Evolutionary conservation across 2,888 invertebrate species (phyloP).

Genomic region (Dendrolimus pini): DNA sequence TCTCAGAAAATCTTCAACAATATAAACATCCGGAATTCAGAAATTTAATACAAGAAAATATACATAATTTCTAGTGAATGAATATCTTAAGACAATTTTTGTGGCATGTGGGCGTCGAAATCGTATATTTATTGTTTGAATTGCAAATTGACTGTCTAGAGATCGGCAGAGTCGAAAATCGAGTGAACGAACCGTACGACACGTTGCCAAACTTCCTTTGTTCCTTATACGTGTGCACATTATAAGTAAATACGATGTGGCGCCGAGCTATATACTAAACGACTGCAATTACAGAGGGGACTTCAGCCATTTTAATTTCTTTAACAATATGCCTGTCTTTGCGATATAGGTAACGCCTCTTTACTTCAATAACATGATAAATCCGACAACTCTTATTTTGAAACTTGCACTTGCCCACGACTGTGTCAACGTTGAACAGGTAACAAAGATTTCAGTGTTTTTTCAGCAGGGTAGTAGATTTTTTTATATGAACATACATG

Average conservation of each 20-base stretch:
- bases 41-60: background rate
- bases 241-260: constrained; percentile 24
- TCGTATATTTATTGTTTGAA: constrained; percentile 33
- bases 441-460: too few relatives aligned
- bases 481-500: too few relatives aligned
- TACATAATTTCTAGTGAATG: background rate
- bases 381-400: too few relatives aligned
- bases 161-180: constrained; percentile 42
- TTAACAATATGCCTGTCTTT: too few relatives aligned
- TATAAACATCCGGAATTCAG: background rate
- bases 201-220: constrained; percentile 68
- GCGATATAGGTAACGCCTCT: too few relatives aligned
- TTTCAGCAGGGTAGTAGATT: too few relatives aligned
- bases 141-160: constrained; percentile 56
- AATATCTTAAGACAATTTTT: constrained; percentile 11
- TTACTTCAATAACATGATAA: too few relatives aligned
- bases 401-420: too few relatives aligned
- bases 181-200: constrained; percentile 46
- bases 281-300: constrained; percentile 20
- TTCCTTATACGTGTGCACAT: constrained; percentile 41
- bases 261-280: constrained; percentile 26
- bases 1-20: too few relatives aligned
- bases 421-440: too few relatives aligned
- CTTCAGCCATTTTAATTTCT: constrained; percentile 1
- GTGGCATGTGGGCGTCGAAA: constrained; percentile 36